Percentiles rank a stretch among this genome's conserved stretches.
Evolutionary conservation across 2,888 invertebrate species (phyloP).

Genomic region (Seladonia tumulorum): DNA sequence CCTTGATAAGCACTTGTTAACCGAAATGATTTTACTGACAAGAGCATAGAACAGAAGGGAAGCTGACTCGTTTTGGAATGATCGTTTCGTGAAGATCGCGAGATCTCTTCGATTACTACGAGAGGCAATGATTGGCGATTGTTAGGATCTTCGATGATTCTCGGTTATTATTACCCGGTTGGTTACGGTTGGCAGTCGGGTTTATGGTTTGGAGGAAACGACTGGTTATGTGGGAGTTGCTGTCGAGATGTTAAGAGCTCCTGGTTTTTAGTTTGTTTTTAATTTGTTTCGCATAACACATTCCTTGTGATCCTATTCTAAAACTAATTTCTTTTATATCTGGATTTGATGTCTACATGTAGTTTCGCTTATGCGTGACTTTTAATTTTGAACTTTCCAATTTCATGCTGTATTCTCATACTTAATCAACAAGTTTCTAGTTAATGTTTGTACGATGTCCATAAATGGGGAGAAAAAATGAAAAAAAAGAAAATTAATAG

Average conservation of each 20-base stretch:
- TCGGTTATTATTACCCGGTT: background rate
- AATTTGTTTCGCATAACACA: background rate
- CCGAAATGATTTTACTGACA: no score
- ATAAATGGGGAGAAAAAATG: no score
- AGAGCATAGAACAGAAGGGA: background rate
- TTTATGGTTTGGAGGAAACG: background rate
- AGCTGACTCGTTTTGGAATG: background rate
- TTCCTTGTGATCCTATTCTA: no score
- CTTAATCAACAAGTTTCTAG: no score
- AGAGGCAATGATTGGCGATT: background rate
- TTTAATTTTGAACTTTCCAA: no score
- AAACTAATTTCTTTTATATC: no score
- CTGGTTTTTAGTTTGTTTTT: background rate
- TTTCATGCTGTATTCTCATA: no score
- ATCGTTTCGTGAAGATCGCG: background rate
- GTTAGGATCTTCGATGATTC: background rate
- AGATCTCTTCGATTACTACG: background rate
- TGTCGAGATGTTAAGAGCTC: background rate
- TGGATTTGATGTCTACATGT: no score
- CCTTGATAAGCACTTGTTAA: background rate
- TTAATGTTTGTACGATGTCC: no score
- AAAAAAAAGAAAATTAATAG: no score
- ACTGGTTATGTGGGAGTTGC: background rate
- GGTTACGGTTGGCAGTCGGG: background rate
- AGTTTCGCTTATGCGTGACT: no score